phyloP scores from a whole-genome alignment of 2,888 invertebrate species.

The Drosophila leonis region DNA sequence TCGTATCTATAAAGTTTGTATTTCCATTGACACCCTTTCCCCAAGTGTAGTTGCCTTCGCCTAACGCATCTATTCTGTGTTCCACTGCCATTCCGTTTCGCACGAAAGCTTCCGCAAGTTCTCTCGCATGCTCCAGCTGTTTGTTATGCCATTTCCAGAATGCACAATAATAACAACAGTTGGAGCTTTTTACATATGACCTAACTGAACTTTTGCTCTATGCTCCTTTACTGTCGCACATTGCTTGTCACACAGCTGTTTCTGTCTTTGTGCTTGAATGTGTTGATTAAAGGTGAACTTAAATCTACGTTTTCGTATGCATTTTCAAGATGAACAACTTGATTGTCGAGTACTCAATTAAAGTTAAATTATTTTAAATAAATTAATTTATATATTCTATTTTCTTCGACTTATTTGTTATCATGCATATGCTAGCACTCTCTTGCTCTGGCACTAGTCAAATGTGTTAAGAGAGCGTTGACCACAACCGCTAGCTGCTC shows the following conservation, averaged over 20 bases:
- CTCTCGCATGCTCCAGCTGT: slow-evolving; percentile 61
- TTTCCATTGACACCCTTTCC: slow-evolving; percentile 81
- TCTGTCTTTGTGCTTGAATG: slow-evolving; percentile 4
- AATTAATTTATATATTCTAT: not conserved
- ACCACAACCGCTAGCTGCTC: slow-evolving; percentile 23
- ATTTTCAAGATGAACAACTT: not conserved
- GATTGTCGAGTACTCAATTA: not conserved
- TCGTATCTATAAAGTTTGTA: slow-evolving; percentile 68
- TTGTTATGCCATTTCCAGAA: slow-evolving; percentile 46
- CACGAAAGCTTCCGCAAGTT: slow-evolving; percentile 28
- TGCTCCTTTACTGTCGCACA: not conserved
- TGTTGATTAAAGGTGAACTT: not conserved
- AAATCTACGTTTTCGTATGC: not conserved
- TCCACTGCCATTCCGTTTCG: slow-evolving; percentile 44
- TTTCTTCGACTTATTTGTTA: not conserved
- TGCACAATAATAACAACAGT: slow-evolving; percentile 50
- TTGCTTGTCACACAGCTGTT: slow-evolving; percentile 38
- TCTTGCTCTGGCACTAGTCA: slow-evolving; percentile 7
- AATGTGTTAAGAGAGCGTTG: slow-evolving; percentile 9
- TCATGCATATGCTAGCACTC: not conserved
- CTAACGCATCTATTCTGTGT: slow-evolving; percentile 31
- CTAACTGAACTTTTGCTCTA: slow-evolving; percentile 21
- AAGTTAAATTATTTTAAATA: not conserved
- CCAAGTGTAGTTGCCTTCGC: slow-evolving; percentile 41
- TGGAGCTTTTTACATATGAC: slow-evolving; percentile 42